A percentile compares a stretch with the other conserved stretches of the same genome.
These are phyloP conservation scores for Myripristis murdjan DNA, from an alignment of 2,797 vertebrate genomes.

Conservation along the genomic window DNA sequence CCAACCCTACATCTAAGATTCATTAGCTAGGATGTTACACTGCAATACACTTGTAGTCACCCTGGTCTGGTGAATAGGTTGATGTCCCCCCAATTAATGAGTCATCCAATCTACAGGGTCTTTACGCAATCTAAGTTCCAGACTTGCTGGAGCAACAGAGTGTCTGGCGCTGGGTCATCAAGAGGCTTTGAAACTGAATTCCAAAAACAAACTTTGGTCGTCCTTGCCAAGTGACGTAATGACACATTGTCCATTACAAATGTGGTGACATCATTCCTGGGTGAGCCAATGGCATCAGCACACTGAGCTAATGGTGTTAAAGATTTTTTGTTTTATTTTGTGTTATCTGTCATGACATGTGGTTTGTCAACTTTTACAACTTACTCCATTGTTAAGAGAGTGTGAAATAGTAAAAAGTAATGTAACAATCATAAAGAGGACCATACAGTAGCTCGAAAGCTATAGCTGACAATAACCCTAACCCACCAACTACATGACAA, in stretches of 20 bases:
- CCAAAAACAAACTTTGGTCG: constrained; percentile 54
- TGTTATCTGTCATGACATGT: background rate
- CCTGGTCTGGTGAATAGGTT: constrained; percentile 24
- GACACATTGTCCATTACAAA: constrained; percentile 41
- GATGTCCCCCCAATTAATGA: constrained; percentile 43
- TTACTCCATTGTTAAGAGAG: background rate
- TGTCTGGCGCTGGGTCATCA: constrained; percentile 35
- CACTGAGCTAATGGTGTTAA: constrained; percentile 4
- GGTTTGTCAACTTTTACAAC: no score
- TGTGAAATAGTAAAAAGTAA: background rate
- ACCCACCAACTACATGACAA: no score
- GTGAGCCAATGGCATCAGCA: constrained; percentile 39
- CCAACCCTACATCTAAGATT: constrained; percentile 18
- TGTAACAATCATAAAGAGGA: background rate
- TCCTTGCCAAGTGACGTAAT: constrained; percentile 47
- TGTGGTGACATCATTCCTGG: constrained; percentile 42
- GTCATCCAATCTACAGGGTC: constrained; percentile 45
- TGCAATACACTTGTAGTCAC: constrained; percentile 13
- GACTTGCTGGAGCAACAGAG: constrained; percentile 35
- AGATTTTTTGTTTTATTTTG: background rate
- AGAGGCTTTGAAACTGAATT: constrained; percentile 50
- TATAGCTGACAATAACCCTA: no score
- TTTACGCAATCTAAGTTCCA: constrained; percentile 40
- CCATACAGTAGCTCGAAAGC: background rate
- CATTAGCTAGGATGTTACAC: constrained; percentile 28